Evolutionary conservation across 2,113 vertebrate species (phyloP).

Genomic region (Nibea albiflora): DNA sequence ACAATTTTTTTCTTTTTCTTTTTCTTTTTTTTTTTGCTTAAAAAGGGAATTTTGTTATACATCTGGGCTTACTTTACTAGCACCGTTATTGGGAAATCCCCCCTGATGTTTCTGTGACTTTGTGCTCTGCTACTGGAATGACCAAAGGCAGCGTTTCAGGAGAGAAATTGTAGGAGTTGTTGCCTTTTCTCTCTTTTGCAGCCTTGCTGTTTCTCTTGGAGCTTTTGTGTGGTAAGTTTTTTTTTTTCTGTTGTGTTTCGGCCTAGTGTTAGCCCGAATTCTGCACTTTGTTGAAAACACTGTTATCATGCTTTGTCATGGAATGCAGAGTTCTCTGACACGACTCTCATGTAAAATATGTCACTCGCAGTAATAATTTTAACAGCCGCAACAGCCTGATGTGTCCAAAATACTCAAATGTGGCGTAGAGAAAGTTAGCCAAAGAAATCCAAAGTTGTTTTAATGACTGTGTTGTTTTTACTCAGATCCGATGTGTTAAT

Average conservation of each 20-base stretch:
- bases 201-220: conserved; percentile 18
- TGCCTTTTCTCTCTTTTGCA: conserved; percentile 6
- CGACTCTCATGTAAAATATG: neutral
- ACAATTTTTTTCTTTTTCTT: neutral
- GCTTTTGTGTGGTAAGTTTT: conserved; percentile 57
- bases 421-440: neutral
- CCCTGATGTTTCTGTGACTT: neutral
- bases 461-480: neutral
- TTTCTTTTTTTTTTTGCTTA: neutral
- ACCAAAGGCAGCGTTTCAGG: conserved; percentile 7
- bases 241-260: neutral
- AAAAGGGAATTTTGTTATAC: conserved; percentile 3
- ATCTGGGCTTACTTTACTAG: neutral
- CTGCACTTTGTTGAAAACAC: neutral
- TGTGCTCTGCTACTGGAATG: conserved; percentile 35
- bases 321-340: neutral
- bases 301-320: neutral
- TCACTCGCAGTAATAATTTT: neutral
- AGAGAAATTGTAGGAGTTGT: conserved; percentile 29
- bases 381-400: neutral
- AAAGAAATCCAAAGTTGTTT: neutral
- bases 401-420: neutral
- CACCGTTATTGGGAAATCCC: conserved; percentile 8
- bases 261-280: neutral
- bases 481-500: neutral